Percentiles rank a stretch among this genome's conserved stretches.
Conservation (phyloP, 1,140 invertebrate species). For the Hydropsyche tenuis region DNA sequence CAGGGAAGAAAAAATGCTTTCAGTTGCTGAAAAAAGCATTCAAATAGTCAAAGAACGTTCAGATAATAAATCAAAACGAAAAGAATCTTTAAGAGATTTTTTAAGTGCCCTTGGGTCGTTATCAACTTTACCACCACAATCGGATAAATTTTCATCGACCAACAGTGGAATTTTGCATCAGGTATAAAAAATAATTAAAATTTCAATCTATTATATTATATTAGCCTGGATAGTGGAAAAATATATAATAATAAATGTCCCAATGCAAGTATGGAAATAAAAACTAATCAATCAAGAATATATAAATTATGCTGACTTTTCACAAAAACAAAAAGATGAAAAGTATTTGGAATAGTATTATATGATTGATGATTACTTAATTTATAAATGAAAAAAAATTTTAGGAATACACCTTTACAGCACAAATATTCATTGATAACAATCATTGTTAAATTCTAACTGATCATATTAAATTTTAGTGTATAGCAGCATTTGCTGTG, state of each 20-base stretch:
- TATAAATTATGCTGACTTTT: too few species aligned
- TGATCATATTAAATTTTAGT: too few species aligned
- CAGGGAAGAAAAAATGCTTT: slow-evolving; percentile 61
- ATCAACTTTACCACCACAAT: slow-evolving; percentile 58
- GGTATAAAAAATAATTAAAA: slow-evolving; percentile 49
- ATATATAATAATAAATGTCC: too few species aligned
- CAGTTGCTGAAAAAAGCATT: slow-evolving; percentile 46
- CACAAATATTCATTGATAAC: neutral
- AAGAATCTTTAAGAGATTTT: slow-evolving; percentile 60
- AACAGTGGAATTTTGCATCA: slow-evolving; percentile 58
- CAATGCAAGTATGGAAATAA: too few species aligned
- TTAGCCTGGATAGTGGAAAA: too few species aligned
- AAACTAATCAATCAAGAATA: too few species aligned
- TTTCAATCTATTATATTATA: too few species aligned
- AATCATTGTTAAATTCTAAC: too few species aligned
- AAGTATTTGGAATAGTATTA: too few species aligned
- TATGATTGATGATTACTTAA: too few species aligned
- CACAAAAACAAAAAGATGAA: too few species aligned
- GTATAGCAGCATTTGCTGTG: slow-evolving; percentile 70
- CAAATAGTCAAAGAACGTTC: slow-evolving; percentile 49
- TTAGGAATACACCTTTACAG: neutral
- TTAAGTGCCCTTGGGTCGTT: slow-evolving; percentile 61
- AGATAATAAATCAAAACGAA: slow-evolving; percentile 41
- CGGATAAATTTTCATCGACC: slow-evolving; percentile 59
- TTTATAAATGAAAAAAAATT: too few species aligned